Evolutionary conservation across 2,888 invertebrate species (phyloP).

Genomic region (Caenorhabditis sulstoni): DNA sequence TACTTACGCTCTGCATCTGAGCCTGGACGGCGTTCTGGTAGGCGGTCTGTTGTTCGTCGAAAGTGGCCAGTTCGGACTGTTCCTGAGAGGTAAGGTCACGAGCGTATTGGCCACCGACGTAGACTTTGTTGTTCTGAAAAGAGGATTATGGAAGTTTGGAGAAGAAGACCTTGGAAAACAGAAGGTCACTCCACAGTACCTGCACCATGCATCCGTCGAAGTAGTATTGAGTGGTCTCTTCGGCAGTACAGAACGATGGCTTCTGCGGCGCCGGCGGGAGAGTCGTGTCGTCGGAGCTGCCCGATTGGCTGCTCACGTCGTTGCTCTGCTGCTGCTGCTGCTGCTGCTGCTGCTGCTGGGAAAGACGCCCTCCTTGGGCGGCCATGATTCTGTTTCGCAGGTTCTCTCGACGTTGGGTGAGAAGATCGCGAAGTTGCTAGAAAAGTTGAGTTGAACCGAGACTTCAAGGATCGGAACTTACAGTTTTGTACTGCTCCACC

Average conservation of each 20-base stretch:
- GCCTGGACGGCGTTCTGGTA: constrained; percentile 73
- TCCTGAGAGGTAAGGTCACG: constrained; percentile 75
- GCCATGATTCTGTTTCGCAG: constrained; percentile 37
- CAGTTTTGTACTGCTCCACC: constrained; percentile 72
- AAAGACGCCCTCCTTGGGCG: constrained; percentile 12
- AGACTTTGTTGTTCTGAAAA: constrained; percentile 77
- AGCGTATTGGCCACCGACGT: constrained; percentile 76
- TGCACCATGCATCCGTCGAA: constrained; percentile 78
- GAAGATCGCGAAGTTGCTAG: constrained; percentile 55
- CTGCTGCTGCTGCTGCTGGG: constrained; percentile 20
- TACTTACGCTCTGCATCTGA: constrained; percentile 66
- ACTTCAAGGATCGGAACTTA: constrained; percentile 6
- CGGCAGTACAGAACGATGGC: constrained; percentile 78
- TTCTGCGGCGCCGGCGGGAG: constrained; percentile 71
- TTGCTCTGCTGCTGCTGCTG: constrained; percentile 51
- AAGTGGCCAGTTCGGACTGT: constrained; percentile 71
- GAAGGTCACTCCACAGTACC: constrained; percentile 49
- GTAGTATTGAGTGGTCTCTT: constrained; percentile 79
- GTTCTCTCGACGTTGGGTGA: constrained; percentile 57
- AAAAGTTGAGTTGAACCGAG: constrained; percentile 6
- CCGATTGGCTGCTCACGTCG: constrained; percentile 38
- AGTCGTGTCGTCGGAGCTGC: constrained; percentile 16
- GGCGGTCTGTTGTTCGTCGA: constrained; percentile 74
- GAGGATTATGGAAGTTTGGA: constrained; percentile 21
- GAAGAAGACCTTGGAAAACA: constrained; percentile 28